phyloP scores from a whole-genome alignment of 2,797 vertebrate genomes.

The Cirrhinus mrigala region DNA sequence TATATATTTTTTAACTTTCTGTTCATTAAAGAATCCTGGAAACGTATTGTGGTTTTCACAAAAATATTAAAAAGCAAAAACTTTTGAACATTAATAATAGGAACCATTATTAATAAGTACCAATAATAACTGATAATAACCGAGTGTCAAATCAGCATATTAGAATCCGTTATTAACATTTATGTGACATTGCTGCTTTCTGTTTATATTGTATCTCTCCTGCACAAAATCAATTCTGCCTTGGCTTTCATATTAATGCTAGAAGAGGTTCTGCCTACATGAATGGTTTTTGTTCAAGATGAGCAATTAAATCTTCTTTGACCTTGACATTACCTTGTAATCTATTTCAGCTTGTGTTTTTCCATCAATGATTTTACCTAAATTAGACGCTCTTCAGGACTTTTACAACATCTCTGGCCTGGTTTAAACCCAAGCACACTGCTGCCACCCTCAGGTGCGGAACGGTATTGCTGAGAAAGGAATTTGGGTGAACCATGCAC shows the following conservation, averaged over 20 bases:
- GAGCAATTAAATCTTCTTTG: constrained; percentile 34
- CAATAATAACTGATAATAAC: neutral
- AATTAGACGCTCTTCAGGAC: neutral
- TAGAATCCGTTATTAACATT: neutral
- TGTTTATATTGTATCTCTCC: neutral
- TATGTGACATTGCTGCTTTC: neutral
- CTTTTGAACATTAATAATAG: neutral
- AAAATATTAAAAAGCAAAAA: neutral
- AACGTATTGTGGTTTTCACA: no score
- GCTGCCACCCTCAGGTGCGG: constrained; percentile 51
- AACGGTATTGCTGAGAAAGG: neutral
- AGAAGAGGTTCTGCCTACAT: neutral
- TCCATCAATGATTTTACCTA: constrained; percentile 19
- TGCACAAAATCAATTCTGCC: neutral
- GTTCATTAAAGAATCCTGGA: neutral
- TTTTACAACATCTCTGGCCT: constrained; percentile 3
- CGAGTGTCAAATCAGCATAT: neutral
- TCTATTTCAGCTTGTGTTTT: constrained; percentile 32
- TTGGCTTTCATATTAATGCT: neutral
- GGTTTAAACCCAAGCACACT: constrained; percentile 18
- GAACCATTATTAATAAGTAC: neutral
- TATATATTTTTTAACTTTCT: neutral
- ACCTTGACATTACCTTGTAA: constrained; percentile 53
- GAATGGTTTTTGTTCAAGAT: constrained; percentile 6
- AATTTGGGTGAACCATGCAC: neutral